Percentiles rank a stretch among this genome's conserved stretches.
These are phyloP conservation scores for Watersipora subatra DNA, from an alignment of 1,140 invertebrate genomes.

Conservation along the genomic window DNA sequence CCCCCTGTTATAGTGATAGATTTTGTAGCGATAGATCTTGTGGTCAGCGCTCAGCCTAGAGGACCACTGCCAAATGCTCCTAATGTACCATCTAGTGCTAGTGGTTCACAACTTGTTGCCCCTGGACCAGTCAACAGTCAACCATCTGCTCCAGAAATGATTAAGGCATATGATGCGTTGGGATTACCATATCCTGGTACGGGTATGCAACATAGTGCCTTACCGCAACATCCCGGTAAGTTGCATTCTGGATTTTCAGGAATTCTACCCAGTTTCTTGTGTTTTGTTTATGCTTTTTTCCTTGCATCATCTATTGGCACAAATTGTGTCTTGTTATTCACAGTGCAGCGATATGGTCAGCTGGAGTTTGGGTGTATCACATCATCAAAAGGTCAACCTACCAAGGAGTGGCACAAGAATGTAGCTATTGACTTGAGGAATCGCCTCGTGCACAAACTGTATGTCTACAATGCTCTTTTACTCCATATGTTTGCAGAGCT, in stretches of 20 bases:
- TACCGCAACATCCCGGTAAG: background rate
- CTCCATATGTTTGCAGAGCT: too few species aligned
- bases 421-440: constrained; percentile 92
- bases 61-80: constrained; percentile 19
- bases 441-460: constrained; percentile 96
- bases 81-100: constrained; percentile 31
- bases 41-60: constrained; percentile 9
- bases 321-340: constrained; percentile 5
- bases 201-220: background rate
- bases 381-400: constrained; percentile 12
- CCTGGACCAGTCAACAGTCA: constrained; percentile 61
- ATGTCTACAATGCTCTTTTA: too few species aligned
- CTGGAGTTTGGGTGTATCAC: background rate
- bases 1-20: too few species aligned
- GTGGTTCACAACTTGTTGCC: background rate
- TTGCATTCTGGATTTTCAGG: background rate
- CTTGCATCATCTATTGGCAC: too few species aligned
- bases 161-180: background rate
- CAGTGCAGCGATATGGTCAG: background rate
- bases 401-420: constrained; percentile 91
- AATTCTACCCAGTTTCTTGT: background rate
- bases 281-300: background rate
- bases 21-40: background rate
- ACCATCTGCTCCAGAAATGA: constrained; percentile 63
- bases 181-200: background rate